Evolutionary conservation across 2,113 vertebrate genomes (phyloP).

Genomic region (Phoxinus phoxinus): DNA sequence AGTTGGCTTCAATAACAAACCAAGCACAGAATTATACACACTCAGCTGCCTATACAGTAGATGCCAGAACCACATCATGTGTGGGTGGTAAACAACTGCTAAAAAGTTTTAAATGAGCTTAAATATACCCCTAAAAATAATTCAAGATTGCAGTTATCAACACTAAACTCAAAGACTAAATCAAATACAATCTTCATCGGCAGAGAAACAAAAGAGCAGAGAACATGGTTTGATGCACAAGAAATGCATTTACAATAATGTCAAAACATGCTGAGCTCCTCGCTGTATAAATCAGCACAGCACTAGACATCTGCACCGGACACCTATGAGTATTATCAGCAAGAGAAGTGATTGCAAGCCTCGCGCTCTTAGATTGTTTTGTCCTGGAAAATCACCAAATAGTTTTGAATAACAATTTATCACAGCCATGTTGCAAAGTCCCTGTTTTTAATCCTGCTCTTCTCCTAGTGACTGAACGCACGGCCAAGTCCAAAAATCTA

Average conservation of each 20-base stretch:
- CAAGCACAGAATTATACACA: background rate
- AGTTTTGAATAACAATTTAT: background rate
- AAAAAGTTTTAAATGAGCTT: constrained; percentile 16
- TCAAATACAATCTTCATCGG: background rate
- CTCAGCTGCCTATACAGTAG: constrained; percentile 5
- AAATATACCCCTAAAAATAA: constrained; percentile 11
- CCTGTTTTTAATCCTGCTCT: constrained; percentile 9
- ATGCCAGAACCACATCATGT: constrained; percentile 19
- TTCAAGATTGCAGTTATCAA: constrained; percentile 17
- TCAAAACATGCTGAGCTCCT: background rate
- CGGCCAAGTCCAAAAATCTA: constrained; percentile 19
- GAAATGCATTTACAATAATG: background rate
- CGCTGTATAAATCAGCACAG: background rate
- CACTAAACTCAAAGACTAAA: background rate
- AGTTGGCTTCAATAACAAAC: background rate
- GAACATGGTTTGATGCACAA: background rate
- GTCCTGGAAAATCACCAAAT: background rate
- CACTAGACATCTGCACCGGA: background rate
- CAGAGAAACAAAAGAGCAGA: background rate
- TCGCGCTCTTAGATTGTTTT: background rate
- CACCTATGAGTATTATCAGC: background rate
- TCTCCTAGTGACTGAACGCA: constrained; percentile 10
- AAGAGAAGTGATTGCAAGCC: background rate
- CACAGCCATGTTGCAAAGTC: background rate
- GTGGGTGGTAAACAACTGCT: constrained; percentile 24